Base-by-base conservation (phyloP, 2,797 vertebrate genomes). In the Hippopotamyrus pictus region DNA sequence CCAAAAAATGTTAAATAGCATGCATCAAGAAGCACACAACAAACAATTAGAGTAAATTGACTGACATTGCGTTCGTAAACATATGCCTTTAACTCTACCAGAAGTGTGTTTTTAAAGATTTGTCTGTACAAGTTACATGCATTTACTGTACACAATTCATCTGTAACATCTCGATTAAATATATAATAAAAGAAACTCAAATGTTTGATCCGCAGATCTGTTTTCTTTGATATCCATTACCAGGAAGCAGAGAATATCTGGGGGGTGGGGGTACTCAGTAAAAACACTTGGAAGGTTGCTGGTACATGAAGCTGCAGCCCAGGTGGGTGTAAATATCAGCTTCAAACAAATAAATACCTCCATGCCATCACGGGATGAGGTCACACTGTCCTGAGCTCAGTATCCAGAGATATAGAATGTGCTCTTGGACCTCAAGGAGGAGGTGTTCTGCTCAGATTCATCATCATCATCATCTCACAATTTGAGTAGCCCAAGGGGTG, bases 271-370 rank as follows among this genome's bases (percentile, higher is more conserved):
- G 5, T 51, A n/a, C n/a, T 85, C 82, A 12, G 22, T 22, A 59
- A 59, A 44, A 44, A 85, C 5, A n/a, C 25, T 50, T 9, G 25
- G 83, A 33, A 85, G 50, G 50, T 85, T 85, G 17, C n/a, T 51
- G 46, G 22, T 53, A 50, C 48, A 19, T 54, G 85, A 87, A 87
- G 14, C 48, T 59, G 14, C 25, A 57, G 7, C 25, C 7, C 53
- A 62, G 19, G 50, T 57, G 51, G 82, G 2, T 37, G 89, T 83
- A 73, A 90, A 94, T 94, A 92, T 22, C 14, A 48, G 12, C 95
- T 96, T 96, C 96, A 96, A 95, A 96, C 95, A 96, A 96, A 97
- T 96, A 96, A n/a, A 41, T 41, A 41, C 95, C 95, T 96, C 95
- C 88, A 93, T 90, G 90, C 96, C 96, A 90, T 90, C 88, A 96